Percentiles rank a stretch among this genome's conserved stretches.
Conservation (phyloP, 2,113 vertebrate species). For the Cyanoderma ruficeps region DNA sequence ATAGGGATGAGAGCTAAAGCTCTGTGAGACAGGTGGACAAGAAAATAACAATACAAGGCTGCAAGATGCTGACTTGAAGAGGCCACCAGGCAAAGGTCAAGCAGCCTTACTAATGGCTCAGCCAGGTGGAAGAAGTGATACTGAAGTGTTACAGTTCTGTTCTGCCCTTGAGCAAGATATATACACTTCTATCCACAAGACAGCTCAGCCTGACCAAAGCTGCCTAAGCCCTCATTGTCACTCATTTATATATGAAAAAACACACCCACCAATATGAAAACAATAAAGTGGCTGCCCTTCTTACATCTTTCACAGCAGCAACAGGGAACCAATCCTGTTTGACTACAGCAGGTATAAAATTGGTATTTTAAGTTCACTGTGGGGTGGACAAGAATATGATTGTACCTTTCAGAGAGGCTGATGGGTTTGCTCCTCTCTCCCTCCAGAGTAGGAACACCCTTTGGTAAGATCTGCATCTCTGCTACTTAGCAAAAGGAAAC, state of each 20-base stretch:
- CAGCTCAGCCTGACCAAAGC: not conserved
- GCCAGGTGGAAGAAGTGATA: rapidly evolving
- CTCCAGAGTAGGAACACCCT: not conserved
- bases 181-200: not conserved
- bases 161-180: not conserved
- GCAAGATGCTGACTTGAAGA: not conserved
- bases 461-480: not conserved
- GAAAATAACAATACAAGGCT: not conserved
- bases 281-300: not conserved
- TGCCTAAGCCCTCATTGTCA: not conserved
- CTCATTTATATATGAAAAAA: not conserved
- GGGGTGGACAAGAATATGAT: not conserved
- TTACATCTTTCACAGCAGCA: not conserved
- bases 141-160: not conserved
- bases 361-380: not conserved
- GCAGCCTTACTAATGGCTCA: not conserved
- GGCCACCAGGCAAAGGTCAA: not conserved
- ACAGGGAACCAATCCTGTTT: not conserved
- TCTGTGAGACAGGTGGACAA: not conserved
- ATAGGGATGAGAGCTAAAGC: not conserved
- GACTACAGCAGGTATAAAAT: not conserved
- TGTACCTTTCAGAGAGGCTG: not conserved
- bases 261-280: not conserved
- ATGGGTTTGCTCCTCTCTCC: not conserved
- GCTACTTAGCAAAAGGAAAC: not conserved